Conservation (phyloP, 2,113 vertebrate species). For the Desmodus rotundus region DNA sequence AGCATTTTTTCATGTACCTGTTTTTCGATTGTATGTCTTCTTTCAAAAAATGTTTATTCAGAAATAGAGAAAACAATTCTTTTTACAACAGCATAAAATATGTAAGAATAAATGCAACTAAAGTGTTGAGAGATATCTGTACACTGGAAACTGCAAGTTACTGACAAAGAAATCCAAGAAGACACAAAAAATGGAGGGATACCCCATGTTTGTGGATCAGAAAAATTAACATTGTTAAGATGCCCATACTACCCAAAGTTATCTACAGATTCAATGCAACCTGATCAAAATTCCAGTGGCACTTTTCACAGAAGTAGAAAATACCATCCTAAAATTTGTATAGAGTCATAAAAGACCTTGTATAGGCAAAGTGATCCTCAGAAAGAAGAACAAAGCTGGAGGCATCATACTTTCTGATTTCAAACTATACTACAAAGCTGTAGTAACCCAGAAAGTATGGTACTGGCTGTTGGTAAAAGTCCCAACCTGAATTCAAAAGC, state of each 20-base stretch:
- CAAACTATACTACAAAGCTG: not conserved
- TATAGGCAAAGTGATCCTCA: not conserved
- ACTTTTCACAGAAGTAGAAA: not conserved
- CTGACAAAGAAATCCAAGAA: not conserved
- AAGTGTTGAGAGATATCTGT: not conserved
- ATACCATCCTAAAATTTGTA: not conserved
- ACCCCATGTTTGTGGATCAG: not conserved
- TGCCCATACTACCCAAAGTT: not conserved
- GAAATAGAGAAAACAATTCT: not conserved
- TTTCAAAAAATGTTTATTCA: not conserved
- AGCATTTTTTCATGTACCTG: not conserved
- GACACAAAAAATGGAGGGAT: not conserved
- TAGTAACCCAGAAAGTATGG: not conserved
- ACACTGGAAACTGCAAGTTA: not conserved
- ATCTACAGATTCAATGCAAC: not conserved
- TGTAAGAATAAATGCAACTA: not conserved
- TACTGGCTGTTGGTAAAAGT: not conserved
- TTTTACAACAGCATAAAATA: not conserved
- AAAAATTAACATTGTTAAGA: slow-evolving; percentile 2
- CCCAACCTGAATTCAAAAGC: not conserved
- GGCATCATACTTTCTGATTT: not conserved
- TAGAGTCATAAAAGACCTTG: not conserved
- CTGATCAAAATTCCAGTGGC: not conserved
- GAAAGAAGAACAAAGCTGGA: not conserved
- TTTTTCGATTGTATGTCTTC: not conserved